phyloP scores from a whole-genome alignment of 2,797 vertebrate species.

The Scomberomorus guttatus region DNA sequence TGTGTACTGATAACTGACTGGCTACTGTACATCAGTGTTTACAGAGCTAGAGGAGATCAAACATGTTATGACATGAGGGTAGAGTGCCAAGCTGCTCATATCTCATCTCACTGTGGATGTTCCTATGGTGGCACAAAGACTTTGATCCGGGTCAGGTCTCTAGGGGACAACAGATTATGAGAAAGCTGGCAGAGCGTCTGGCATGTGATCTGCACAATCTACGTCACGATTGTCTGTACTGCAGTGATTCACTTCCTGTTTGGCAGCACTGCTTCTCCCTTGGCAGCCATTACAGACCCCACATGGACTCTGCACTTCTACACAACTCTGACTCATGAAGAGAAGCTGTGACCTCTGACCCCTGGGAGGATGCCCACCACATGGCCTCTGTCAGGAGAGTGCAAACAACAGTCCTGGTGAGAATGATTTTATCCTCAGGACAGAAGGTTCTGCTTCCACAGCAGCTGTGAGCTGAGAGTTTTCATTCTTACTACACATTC shows the following conservation, averaged over 20 bases:
- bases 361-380: slow-evolving; percentile 12
- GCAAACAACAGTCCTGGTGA: slow-evolving; percentile 14
- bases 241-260: slow-evolving; percentile 39
- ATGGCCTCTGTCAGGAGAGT: not conserved
- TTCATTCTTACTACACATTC: too few species aligned
- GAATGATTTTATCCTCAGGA: not conserved
- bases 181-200: not conserved
- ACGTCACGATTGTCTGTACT: not conserved
- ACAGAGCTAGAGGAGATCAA: not conserved
- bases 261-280: not conserved
- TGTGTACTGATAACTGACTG: too few species aligned
- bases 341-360: slow-evolving; percentile 10
- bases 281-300: not conserved
- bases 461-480: too few species aligned
- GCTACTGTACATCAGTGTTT: not conserved
- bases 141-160: slow-evolving; percentile 17
- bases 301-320: not conserved
- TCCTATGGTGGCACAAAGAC: not conserved
- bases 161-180: not conserved
- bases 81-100: too few species aligned
- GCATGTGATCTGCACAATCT: not conserved
- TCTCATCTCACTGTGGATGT: not conserved
- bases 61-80: too few species aligned
- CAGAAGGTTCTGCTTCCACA: not conserved
- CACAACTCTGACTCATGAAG: slow-evolving; percentile 2